These are phyloP conservation scores for Clarias platycephalus DNA, from an alignment of 2,797 vertebrate species.

Conservation along the genomic window DNA sequence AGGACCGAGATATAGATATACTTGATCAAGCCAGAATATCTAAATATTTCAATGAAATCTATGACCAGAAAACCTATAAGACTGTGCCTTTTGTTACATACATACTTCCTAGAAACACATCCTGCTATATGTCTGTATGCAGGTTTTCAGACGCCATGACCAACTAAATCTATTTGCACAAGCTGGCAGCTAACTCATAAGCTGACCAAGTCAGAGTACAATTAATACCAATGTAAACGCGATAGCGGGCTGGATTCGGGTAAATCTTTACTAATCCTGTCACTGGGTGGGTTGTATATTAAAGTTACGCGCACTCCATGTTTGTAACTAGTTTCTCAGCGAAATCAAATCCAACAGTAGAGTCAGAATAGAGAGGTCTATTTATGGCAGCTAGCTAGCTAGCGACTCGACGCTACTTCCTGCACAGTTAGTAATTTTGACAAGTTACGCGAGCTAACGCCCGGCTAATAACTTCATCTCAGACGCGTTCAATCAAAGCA, in stretches of 20 bases:
- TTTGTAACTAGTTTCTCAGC: conserved; percentile 17
- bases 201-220: neutral
- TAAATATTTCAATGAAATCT: neutral
- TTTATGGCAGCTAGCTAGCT: conserved; percentile 36
- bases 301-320: conserved; percentile 2
- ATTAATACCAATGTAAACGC: neutral
- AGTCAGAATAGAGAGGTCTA: conserved; percentile 23
- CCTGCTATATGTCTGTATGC: neutral
- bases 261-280: neutral
- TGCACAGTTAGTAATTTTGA: conserved; percentile 47
- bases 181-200: neutral
- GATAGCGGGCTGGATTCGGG: neutral
- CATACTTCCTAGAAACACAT: conserved; percentile 10
- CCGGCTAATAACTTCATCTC: conserved; percentile 34
- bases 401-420: conserved; percentile 40
- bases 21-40: neutral
- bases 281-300: neutral
- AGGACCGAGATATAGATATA: neutral
- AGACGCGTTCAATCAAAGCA: conserved; percentile 19
- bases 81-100: neutral
- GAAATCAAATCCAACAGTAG: conserved; percentile 26
- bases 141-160: neutral
- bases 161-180: neutral
- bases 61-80: neutral
- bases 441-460: conserved; percentile 46